Evolutionary conservation across 2,797 vertebrate genomes (phyloP).

Genomic region (Zenarchopterus dispar): DNA sequence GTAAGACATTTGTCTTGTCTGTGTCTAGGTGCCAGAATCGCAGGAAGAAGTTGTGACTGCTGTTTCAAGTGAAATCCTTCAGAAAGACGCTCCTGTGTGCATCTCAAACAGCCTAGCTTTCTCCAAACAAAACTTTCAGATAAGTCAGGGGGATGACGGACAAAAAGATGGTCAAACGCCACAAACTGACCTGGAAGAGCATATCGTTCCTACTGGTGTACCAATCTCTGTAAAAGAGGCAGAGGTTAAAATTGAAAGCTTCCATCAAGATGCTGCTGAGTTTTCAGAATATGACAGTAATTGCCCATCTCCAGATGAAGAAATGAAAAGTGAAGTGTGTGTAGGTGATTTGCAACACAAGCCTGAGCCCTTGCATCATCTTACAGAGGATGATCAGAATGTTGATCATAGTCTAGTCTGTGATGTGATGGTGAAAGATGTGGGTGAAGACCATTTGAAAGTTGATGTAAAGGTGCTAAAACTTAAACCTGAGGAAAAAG

Average conservation of each 20-base stretch:
- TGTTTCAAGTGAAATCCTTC: background rate
- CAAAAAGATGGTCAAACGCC: background rate
- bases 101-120: background rate
- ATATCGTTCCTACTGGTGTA: background rate
- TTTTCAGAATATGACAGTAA: background rate
- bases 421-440: background rate
- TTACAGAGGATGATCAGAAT: background rate
- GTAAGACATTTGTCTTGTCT: too few relatives aligned
- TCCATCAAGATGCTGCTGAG: background rate
- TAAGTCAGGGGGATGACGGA: constrained; percentile 3
- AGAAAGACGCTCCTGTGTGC: constrained; percentile 4
- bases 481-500: constrained; percentile 6
- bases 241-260: constrained; percentile 7
- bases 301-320: constrained; percentile 5
- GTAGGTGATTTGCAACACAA: background rate
- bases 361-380: background rate
- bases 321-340: background rate
- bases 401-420: background rate
- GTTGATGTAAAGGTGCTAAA: background rate
- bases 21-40: constrained; percentile 2
- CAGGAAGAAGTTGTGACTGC: background rate
- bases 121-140: background rate
- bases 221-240: constrained; percentile 16
- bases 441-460: background rate
- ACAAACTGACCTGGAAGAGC: constrained; percentile 5